Evolutionary conservation across 1,140 invertebrate genomes (phyloP), one percentile per base, ranked within the genome.

Genomic region (Elymnias hypermnestra): DNA sequence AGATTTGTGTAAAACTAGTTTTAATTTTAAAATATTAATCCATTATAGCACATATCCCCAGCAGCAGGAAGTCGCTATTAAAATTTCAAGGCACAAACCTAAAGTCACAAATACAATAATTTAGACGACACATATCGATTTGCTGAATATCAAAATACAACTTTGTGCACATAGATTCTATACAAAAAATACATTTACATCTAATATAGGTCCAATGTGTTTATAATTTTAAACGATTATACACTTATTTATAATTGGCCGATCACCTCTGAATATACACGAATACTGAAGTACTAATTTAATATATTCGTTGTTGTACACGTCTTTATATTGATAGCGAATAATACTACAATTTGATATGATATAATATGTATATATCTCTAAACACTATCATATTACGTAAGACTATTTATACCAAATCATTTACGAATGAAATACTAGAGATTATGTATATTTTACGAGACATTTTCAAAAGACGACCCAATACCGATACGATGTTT

Each of bases 291-390:
- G 29, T 47, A 31, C 38, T 41, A 53, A 44, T 49, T n/a, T n/a
- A n/a, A 29, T 62, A 71, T 66, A 65, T 66, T 65, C 62, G 63
- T 65, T 69, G 65, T 59, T 17, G 28, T 18, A 12, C 18, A 33
- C 15, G 3, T 12, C 9, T 8, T 1, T 28, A 12, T 42, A 44
- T 21, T 19, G 13, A 43, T 21, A 48, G 38, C 36, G 48, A 51
- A 36, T 44, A 50, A 53, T 33, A 17, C 31, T 33, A 15, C 15
- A 26, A 26, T 26, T 2, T n/a, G n/a, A n/a, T n/a, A n/a, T n/a
- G n/a, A n/a, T n/a, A n/a, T n/a, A n/a, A n/a, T n/a, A n/a, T n/a
- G n/a, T n/a, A n/a, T n/a, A n/a, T n/a, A n/a, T n/a, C n/a, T n/a
- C n/a, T n/a, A n/a, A n/a, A 26, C 23, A 26, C 3, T 9, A 26